A percentile compares a stretch with the other conserved stretches of the same genome.
phyloP scores from a whole-genome alignment of 2,113 vertebrate species.

The Scopus umbretta region DNA sequence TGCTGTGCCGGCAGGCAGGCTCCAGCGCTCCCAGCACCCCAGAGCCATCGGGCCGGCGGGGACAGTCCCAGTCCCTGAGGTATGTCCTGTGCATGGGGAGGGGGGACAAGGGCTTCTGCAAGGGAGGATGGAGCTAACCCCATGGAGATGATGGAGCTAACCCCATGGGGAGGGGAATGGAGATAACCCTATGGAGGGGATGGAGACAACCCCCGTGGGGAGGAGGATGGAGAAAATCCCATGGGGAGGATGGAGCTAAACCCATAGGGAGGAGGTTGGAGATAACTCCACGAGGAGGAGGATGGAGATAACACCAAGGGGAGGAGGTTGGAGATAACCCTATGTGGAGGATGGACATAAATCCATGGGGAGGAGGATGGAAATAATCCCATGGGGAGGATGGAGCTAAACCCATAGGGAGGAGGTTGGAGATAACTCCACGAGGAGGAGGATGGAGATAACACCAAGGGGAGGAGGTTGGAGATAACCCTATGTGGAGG shows the following conservation, averaged over 20 bases:
- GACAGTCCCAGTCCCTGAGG: too few species aligned
- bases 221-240: not conserved
- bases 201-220: too few species aligned
- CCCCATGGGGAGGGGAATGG: not conserved
- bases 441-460: not conserved
- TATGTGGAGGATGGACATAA: not conserved
- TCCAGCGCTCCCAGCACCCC: conserved; percentile 12
- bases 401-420: not conserved
- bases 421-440: not conserved
- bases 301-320: not conserved
- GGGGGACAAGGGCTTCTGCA: too few species aligned
- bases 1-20: not conserved
- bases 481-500: too few species aligned
- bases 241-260: too few species aligned
- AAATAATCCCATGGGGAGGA: not conserved
- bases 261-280: too few species aligned
- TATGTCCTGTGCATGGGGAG: too few species aligned
- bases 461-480: not conserved
- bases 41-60: not conserved
- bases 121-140: not conserved
- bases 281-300: too few species aligned
- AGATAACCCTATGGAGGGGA: too few species aligned
- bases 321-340: not conserved
- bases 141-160: not conserved
- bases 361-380: not conserved